Conservation (phyloP, 23 tunicate genomes). For the Trididemnum clinides region DNA sequence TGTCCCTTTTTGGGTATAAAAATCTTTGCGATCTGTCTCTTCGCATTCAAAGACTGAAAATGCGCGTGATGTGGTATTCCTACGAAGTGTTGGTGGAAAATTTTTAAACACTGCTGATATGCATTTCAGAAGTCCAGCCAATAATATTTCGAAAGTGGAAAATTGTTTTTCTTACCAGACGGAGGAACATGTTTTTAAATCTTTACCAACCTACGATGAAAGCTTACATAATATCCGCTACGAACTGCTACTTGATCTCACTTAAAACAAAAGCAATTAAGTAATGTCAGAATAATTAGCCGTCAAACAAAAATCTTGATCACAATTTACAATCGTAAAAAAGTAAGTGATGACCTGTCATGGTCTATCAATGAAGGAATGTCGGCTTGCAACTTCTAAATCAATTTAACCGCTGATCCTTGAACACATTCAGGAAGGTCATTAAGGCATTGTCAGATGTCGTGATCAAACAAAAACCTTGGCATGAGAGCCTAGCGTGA, state of each 20-base stretch:
- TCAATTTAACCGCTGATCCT: neutral
- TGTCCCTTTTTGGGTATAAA: conserved; percentile 23
- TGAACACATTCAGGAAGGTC: conserved; percentile 21
- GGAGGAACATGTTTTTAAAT: neutral
- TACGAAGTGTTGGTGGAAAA: conserved; percentile 44
- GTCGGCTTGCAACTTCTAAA: neutral
- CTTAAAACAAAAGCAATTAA: too few relatives aligned
- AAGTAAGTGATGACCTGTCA: neutral
- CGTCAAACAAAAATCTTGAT: neutral
- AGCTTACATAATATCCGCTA: neutral
- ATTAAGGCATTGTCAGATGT: conserved; percentile 34
- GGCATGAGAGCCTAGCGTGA: conserved; percentile 22
- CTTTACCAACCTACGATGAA: conserved; percentile 8
- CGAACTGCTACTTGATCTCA: neutral
- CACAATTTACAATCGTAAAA: conserved; percentile 1
- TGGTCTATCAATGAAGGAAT: neutral
- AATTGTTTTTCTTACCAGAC: neutral
- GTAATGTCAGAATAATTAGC: too few relatives aligned
- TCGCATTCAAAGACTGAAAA: conserved; percentile 17
- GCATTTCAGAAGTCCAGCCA: neutral
- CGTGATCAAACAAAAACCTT: neutral
- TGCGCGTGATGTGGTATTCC: conserved; percentile 47
- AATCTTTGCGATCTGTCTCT: conserved; percentile 19
- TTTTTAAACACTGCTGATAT: neutral
- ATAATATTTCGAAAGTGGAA: neutral